Evolutionary conservation across 2,113 vertebrate species (phyloP), one percentile per base, ranked within the genome.

Genomic region (Tinamus guttatus): DNA sequence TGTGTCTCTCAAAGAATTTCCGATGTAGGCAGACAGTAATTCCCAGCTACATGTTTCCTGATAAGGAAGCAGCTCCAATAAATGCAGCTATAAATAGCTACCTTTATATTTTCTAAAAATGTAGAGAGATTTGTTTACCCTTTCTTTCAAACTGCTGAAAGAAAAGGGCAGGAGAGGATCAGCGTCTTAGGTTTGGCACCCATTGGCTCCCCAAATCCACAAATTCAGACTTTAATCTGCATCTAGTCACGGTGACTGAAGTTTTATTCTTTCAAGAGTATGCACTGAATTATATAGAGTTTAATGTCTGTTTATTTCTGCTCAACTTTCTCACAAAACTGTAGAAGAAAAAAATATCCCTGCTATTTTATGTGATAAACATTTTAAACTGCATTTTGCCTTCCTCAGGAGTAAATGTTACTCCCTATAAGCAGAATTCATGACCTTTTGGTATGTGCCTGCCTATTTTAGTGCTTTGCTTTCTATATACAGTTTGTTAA

Each of bases 1-100:
- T 96, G 96, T 97, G 91, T 97, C 96, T 96, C 85, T 95, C 96
- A 97, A 98, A 98, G 98, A 98, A 98, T 98, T 98, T 98, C 97
- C 97, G 88, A 96, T 97, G 98, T 91, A 97, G 96, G 97, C 98
- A 97, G 97, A 97, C 95, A 87, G 96, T 97, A 97, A 97, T 98
- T 98, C 97, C 97, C 94, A 97, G 96, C 97, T 97, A 93, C 93
- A 70, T 95, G 93, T 95, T 98, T 98, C 98, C 98, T 97, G 97
- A 98, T 98, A 98, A 98, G 98, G 98, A 98, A 98, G 93, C 64
- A 47, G 85, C 94, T 98, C 91, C 96, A 97, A 97, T 98, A 98
- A 98, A 97, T 93, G 96, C 75, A 97, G 94, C 97, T 98, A 98
- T 98, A 98, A 98, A 98, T 98, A 98, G 97, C 88, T 93, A 47